Conservation (phyloP, 30 jellyfish, hydroid and myxozoan genomes). For the Aurelia aurita region DNA sequence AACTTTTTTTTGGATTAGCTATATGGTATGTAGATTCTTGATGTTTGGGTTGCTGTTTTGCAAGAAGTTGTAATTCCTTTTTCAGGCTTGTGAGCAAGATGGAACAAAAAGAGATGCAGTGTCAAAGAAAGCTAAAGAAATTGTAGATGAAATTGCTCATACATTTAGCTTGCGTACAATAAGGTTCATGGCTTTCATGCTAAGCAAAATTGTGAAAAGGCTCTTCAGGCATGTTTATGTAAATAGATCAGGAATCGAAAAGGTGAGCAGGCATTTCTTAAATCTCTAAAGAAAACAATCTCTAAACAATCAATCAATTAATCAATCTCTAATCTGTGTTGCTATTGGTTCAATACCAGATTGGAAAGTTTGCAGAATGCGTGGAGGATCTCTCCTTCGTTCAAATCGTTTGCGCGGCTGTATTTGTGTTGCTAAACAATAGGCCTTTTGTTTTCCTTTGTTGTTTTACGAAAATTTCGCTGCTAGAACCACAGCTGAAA, state of each 20-base stretch:
- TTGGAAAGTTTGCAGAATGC: too few species aligned
- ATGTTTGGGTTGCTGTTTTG: background rate
- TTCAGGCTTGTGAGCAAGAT: constrained; percentile 54
- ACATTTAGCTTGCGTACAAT: constrained; percentile 69
- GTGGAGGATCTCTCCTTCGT: too few species aligned
- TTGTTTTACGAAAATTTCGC: too few species aligned
- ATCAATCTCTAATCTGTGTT: too few species aligned
- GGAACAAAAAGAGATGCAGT: constrained; percentile 33
- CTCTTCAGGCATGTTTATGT: constrained; percentile 78
- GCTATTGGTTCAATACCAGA: too few species aligned
- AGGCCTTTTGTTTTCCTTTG: too few species aligned
- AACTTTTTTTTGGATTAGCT: background rate
- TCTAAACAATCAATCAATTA: too few species aligned
- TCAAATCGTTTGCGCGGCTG: too few species aligned
- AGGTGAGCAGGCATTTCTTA: constrained; percentile 24
- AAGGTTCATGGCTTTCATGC: constrained; percentile 76
- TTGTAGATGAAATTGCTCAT: constrained; percentile 91
- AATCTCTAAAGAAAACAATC: too few species aligned
- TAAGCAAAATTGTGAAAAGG: constrained; percentile 56
- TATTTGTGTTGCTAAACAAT: too few species aligned
- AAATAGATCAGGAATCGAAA: constrained; percentile 80
- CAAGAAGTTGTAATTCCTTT: background rate
- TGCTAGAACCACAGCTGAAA: too few species aligned
- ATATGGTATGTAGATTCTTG: background rate
- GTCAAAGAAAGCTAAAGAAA: constrained; percentile 57